Evolutionary conservation across 2,113 vertebrate genomes (phyloP), one percentile per base, ranked within the genome.

Genomic region (Pan paniscus): DNA sequence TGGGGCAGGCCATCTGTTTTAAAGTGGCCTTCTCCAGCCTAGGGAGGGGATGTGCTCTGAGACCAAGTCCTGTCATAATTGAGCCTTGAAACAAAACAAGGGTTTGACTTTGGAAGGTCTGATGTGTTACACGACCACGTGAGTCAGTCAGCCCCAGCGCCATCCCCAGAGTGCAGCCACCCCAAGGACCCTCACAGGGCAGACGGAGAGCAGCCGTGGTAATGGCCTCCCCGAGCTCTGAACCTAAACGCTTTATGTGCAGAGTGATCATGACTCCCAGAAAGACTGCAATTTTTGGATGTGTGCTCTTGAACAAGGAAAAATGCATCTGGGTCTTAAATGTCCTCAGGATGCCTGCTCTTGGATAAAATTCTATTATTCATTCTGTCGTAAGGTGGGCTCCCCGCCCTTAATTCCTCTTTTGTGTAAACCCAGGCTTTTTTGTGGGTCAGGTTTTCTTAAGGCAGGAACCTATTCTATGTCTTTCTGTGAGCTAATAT

Each of bases 351-450:
- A 75, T 9, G 38, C 14, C 84, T 72, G 57, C 30, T 78, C 38
- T 89, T 32, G 5, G 70, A 23, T 27, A 55, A 82, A 78, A 87
- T 61, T 32, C 76, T 64, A 57, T 18, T 43, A 32, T 46, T 32
- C n/a, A 30, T 76, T 80, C 30, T 57, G 64, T 8, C 30, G 11
- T 43, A 67, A 92, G 76, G 89, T n/a, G 3, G 59, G 75, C 52
- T 57, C 38, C 35, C 9, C 27, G n/a, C 7, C 27, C 50, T 87
- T 88, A 79, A 93, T 83, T 86, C 48, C 83, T 67, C 70, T 68
- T 92, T 92, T 88, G 30, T 88, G 30, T 40, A 75, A 97, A 84
- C 7, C 38, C 23, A 73, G 67, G 78, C 18, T 82, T 90, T 83
- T 94, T 40, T 52, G 4, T 72, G 16, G 78, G 18, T 68, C 72